Evolutionary conservation across 2,888 invertebrate genomes (phyloP), one percentile per base, ranked within the genome.

Genomic region (Gastrophysa polygoni): DNA sequence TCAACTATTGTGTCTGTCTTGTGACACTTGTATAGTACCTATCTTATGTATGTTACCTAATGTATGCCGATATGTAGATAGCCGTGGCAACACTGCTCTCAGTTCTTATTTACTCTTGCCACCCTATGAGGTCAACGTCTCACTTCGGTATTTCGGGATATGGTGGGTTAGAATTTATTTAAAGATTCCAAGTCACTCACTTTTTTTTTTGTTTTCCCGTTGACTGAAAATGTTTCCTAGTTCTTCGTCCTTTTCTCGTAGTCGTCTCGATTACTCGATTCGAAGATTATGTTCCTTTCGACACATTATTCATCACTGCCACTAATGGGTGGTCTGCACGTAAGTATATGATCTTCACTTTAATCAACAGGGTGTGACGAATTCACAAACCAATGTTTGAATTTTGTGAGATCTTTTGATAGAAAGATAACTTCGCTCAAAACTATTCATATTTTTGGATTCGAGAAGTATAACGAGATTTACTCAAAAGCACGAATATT

Each of bases 81-180:
- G 29, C 47, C 24, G 46, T 28, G 56, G 56, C 56, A 56, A 38
- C 38, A 38, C 46, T 46, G 51, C 6, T 14, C 14, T n/a, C 11
- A 38, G 3, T 38, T 11, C 38, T 2, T n/a, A 14, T 38, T 8
- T 14, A 24, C 24, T 24, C 21, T 49, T 49, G 29, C 29, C 29
- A 0, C 29, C n/a, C 1, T 43, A 43, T 5, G 43, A 54, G 54
- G 54, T 54, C 54, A 44, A 43, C 17, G 54, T 21, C 54, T 54
- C 6, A 43, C 24, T 54, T 28, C 24, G 54, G 44, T 54, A 54
- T 54, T 54, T 54, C 44, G 24, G 54, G 54, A 54, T 54, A 28
- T 18, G 6, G 24, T 43, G 24, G 24, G 43, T 52, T 46, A 20
- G 38, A 49, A 32, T 38, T 38, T 38, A 38, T 38, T 38, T 38